Base-by-base conservation (phyloP, 1,140 invertebrate species). In the Oscheius sp. region DNA sequence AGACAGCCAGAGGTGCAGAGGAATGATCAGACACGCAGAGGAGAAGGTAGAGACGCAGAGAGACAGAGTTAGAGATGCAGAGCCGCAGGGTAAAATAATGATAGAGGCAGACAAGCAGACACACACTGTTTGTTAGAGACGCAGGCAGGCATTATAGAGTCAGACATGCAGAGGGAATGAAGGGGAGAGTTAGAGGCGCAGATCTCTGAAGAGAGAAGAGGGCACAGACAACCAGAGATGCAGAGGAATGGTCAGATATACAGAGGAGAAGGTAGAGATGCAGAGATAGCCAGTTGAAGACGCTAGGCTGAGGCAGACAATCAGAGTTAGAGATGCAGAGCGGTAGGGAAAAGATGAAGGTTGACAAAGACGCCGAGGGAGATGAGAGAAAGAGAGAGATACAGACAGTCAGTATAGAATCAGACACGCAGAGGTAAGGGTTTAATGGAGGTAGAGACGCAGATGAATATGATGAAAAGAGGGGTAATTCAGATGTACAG, bases 381-480 rank as follows among this genome's bases (percentile, higher is more conserved):
- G 23, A 18, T 45, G 18, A 18, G 42, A 45, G 42, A 45, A 45
- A 45, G 0, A 45, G 18, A 45, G 23, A 45, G 42, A 45, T 18
- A 45, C 0, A 18, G 42, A 45, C 15, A 45, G 23, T 18, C 26
- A 52, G 0, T 64, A 58, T 55, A 45, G 32, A 64, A 55, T 55
- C 13, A 46, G 13, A 34, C 13, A 26, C 13, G 15, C 15, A 26
- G 62, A 55, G 26, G 13, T 52, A 15, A 58, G 13, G 62, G 49
- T 55, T 15, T 64, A 46, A n/a, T 45, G 26, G 18, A 64, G 26
- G 62, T 13, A 18, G 15, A 64, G 13, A 52, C n/a, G n/a, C n/a
- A n/a, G 15, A 31, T 70, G 10, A 70, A 0, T 15, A 34, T 66
- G 20, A 18, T 70, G 65, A 65, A 18, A 52, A 65, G 15, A 65